Evolutionary conservation across 23 tunicate species (phyloP).

Genomic region (Ascidia mentula): DNA sequence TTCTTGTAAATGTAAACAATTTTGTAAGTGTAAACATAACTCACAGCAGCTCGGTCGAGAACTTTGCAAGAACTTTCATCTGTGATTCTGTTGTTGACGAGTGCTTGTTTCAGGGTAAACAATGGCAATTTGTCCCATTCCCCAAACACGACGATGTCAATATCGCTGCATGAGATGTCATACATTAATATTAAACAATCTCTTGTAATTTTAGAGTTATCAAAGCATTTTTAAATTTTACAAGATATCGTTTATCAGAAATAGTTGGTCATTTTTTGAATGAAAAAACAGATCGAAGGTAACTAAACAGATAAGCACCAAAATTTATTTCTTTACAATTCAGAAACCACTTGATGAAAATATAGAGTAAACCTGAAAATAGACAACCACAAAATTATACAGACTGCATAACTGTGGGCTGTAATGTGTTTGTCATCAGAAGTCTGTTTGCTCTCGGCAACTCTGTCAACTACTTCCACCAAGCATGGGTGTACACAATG

Average conservation of each 20-base stretch:
- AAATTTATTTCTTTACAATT: too few species aligned
- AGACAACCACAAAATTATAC: too few species aligned
- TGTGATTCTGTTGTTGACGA: slow-evolving; percentile 57
- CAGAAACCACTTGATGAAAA: too few species aligned
- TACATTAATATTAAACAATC: too few species aligned
- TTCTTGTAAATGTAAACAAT: background rate
- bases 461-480: background rate
- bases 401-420: background rate
- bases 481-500: background rate
- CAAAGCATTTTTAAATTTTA: too few species aligned
- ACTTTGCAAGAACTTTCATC: slow-evolving; percentile 52
- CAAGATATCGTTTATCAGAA: too few species aligned
- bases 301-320: too few species aligned
- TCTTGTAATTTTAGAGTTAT: too few species aligned
- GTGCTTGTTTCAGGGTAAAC: slow-evolving; percentile 50
- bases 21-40: slow-evolving; percentile 14
- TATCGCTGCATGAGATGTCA: too few species aligned
- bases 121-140: slow-evolving; percentile 80
- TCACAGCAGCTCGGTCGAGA: slow-evolving; percentile 74
- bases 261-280: too few species aligned
- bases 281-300: too few species aligned
- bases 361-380: too few species aligned
- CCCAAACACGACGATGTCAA: slow-evolving; percentile 91
- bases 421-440: background rate
- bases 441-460: background rate